These are phyloP conservation scores for Sarcophaga peregrina DNA, from an alignment of 1,140 invertebrate species.

Conservation along the genomic window DNA sequence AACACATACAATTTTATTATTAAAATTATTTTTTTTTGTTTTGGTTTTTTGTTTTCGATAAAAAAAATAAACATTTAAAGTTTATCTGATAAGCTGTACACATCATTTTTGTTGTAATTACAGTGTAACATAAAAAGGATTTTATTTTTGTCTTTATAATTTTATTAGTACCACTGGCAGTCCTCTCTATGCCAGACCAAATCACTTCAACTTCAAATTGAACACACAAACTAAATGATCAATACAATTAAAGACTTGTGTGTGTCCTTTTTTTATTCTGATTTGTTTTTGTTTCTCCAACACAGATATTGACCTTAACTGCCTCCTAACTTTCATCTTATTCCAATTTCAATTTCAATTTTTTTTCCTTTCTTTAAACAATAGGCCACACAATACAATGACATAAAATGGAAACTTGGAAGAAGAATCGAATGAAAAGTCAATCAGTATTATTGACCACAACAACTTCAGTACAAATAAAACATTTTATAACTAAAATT, in stretches of 20 bases:
- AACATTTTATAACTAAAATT: not conserved
- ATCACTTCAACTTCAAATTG: not conserved
- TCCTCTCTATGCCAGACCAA: not conserved
- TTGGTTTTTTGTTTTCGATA: not conserved
- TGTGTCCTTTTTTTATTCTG: no score
- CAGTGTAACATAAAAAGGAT: not conserved
- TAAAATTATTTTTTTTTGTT: not conserved
- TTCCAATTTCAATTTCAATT: no score
- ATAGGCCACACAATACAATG: not conserved
- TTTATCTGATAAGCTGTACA: not conserved
- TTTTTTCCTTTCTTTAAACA: not conserved
- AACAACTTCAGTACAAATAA: constrained; percentile 30
- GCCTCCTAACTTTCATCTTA: no score
- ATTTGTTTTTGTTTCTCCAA: no score
- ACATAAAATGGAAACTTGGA: not conserved
- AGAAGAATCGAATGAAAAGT: constrained; percentile 28
- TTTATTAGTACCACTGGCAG: not conserved
- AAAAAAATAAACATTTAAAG: not conserved
- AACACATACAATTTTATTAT: no score
- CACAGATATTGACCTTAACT: no score
- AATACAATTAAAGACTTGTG: not conserved
- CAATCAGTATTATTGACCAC: constrained; percentile 38
- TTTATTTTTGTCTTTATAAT: not conserved
- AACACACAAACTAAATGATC: not conserved
- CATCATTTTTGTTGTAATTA: not conserved